A percentile compares a stretch with the other conserved stretches of the same genome.
phyloP scores from a whole-genome alignment of 2,113 vertebrate genomes.

The Otocyon megalotis region DNA sequence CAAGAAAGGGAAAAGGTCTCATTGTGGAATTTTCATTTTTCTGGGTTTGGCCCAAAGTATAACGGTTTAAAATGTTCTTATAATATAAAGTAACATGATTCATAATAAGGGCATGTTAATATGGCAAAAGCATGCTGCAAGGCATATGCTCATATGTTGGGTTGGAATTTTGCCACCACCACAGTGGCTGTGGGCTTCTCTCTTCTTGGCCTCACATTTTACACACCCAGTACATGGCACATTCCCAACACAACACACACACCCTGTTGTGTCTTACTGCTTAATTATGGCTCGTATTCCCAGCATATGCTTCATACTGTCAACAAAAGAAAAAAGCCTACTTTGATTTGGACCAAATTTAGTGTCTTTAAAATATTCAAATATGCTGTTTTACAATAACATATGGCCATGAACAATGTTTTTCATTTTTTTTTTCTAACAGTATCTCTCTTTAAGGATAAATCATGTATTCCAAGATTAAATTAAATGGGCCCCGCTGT shows the following conservation, averaged over 20 bases:
- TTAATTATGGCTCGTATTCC: constrained; percentile 74
- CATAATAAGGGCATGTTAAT: constrained; percentile 39
- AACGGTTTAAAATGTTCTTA: neutral
- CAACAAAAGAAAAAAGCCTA: constrained; percentile 73
- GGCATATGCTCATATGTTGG: neutral
- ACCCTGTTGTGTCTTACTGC: constrained; percentile 56
- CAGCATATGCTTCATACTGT: constrained; percentile 79
- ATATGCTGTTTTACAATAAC: constrained; percentile 73
- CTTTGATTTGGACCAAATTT: constrained; percentile 77
- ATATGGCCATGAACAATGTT: constrained; percentile 57
- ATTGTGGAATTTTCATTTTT: neutral
- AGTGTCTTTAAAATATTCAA: constrained; percentile 77
- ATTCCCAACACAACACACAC: constrained; percentile 64
- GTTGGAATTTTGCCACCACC: constrained; percentile 58
- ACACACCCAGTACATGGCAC: neutral
- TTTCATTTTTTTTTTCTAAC: constrained; percentile 72
- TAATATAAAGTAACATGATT: neutral
- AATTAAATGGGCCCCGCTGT: constrained; percentile 78
- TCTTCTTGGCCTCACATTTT: constrained; percentile 63
- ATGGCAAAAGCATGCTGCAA: neutral
- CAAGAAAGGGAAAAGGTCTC: neutral
- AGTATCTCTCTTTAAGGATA: constrained; percentile 77
- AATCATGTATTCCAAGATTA: constrained; percentile 78
- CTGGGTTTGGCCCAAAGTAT: neutral
- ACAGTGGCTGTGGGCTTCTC: neutral